A percentile compares a stretch with the other conserved stretches of the same genome.
phyloP scores from a whole-genome alignment of 2,113 vertebrate genomes.

The Synchiropus splendidus region DNA sequence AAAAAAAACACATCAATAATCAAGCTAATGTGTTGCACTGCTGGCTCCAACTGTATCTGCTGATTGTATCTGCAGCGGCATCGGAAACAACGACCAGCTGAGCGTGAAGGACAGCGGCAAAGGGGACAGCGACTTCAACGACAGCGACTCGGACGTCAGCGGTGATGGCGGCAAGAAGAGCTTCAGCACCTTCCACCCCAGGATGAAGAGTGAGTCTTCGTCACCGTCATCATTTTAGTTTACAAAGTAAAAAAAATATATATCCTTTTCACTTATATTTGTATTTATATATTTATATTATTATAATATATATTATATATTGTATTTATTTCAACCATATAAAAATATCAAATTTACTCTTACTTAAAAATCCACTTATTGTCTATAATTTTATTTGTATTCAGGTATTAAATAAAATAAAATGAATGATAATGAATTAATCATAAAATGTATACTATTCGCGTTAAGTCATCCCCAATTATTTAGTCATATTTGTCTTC shows the following conservation, averaged over 20 bases:
- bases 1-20: slow-evolving; percentile 48
- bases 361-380: no score
- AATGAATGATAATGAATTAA: not conserved
- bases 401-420: not conserved
- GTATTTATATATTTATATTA: not conserved
- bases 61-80: slow-evolving; percentile 53
- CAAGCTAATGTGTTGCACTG: slow-evolving; percentile 36
- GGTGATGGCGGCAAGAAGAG: slow-evolving; percentile 55
- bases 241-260: not conserved
- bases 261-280: not conserved
- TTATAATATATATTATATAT: no score
- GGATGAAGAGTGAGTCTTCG: slow-evolving; percentile 42
- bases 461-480: no score
- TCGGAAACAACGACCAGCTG: slow-evolving; percentile 63
- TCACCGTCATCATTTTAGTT: no score
- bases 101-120: slow-evolving; percentile 72
- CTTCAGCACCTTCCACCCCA: slow-evolving; percentile 51
- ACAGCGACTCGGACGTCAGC: slow-evolving; percentile 61
- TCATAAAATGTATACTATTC: no score
- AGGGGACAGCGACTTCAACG: slow-evolving; percentile 71
- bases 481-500: no score
- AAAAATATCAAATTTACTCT: not conserved
- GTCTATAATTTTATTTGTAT: no score
- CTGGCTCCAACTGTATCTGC: slow-evolving; percentile 47
- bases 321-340: no score